A percentile compares a stretch with the other conserved stretches of the same genome.
phyloP scores from a whole-genome alignment of 1,140 invertebrate genomes.

The Tetragonula clypearis region DNA sequence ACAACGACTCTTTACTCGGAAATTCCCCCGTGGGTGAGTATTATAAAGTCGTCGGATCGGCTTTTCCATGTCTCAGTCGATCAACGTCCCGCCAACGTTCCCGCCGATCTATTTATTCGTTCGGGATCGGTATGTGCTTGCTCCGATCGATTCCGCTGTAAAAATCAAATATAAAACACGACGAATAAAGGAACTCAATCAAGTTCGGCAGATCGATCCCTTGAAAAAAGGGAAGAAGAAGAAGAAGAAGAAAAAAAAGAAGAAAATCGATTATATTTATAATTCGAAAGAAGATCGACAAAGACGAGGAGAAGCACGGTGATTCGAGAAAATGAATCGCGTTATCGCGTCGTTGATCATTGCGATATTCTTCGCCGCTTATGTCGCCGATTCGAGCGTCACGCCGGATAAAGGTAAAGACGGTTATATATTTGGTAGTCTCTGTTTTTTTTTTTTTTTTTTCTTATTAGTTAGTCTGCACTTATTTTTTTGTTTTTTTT shows the following conservation, averaged over 20 bases:
- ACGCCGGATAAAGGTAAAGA: conserved; percentile 72
- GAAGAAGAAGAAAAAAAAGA: too few species aligned
- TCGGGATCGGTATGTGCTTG: not conserved
- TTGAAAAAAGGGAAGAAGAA: too few species aligned
- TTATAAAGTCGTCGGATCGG: conserved; percentile 77
- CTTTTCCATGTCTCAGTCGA: conserved; percentile 76
- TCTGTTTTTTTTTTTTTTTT: not conserved
- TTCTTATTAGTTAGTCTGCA: too few species aligned
- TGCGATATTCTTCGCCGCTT: conserved; percentile 64
- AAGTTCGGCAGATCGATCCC: not conserved
- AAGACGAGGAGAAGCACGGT: not conserved
- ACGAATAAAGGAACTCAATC: not conserved
- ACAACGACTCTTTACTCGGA: conserved; percentile 19
- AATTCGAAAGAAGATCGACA: not conserved
- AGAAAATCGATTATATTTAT: not conserved
- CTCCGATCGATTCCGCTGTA: not conserved
- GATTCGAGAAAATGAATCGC: conserved; percentile 62
- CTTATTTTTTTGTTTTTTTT: too few species aligned
- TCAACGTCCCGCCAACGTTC: conserved; percentile 66
- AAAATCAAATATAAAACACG: not conserved
- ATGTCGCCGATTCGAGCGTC: conserved; percentile 64
- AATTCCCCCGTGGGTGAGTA: conserved; percentile 75
- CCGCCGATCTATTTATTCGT: conserved; percentile 49
- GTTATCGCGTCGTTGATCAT: conserved; percentile 66
- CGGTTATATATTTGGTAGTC: not conserved